Evolutionary conservation across 2,797 vertebrate species (phyloP).

Genomic region (Meda fulgida): DNA sequence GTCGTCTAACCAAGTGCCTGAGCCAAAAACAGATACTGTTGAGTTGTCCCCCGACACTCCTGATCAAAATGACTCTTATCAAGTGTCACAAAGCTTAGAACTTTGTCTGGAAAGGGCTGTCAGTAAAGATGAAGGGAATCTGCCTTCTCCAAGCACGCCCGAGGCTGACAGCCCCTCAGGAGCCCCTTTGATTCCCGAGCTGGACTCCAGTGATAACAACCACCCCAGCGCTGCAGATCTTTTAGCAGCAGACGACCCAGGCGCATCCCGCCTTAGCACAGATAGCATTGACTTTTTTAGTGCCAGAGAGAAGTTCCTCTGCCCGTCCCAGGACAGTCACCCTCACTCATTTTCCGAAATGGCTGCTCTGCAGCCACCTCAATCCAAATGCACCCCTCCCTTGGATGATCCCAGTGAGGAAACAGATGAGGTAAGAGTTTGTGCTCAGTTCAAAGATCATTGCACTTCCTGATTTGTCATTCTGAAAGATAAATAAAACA

Average conservation of each 20-base stretch:
- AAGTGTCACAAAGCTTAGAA: slow-evolving; percentile 63
- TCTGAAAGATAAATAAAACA: slow-evolving; percentile 11
- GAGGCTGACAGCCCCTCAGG: slow-evolving; percentile 69
- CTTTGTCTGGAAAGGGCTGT: slow-evolving; percentile 61
- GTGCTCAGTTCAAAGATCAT: neutral
- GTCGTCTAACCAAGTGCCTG: slow-evolving; percentile 51
- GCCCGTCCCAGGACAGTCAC: slow-evolving; percentile 84
- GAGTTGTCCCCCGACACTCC: slow-evolving; percentile 58
- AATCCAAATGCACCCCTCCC: slow-evolving; percentile 69
- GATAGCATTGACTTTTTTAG: slow-evolving; percentile 96
- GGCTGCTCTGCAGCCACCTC: slow-evolving; percentile 62
- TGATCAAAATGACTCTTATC: slow-evolving; percentile 67
- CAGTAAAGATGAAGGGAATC: slow-evolving; percentile 34
- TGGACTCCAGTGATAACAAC: slow-evolving; percentile 66
- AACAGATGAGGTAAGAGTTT: slow-evolving; percentile 45
- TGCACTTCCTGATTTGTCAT: slow-evolving; percentile 1
- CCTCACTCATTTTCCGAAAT: slow-evolving; percentile 75
- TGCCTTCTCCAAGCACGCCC: slow-evolving; percentile 68
- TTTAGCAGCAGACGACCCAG: slow-evolving; percentile 61
- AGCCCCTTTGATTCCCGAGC: slow-evolving; percentile 14
- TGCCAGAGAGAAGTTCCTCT: slow-evolving; percentile 92
- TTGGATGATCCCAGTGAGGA: slow-evolving; percentile 34
- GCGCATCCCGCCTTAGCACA: slow-evolving; percentile 77
- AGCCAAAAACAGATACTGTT: slow-evolving; percentile 49
- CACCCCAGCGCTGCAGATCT: slow-evolving; percentile 56